A percentile compares a stretch with the other conserved stretches of the same genome.
Conservation (phyloP, 1,140 invertebrate species). For the Helicoverpa zea region DNA sequence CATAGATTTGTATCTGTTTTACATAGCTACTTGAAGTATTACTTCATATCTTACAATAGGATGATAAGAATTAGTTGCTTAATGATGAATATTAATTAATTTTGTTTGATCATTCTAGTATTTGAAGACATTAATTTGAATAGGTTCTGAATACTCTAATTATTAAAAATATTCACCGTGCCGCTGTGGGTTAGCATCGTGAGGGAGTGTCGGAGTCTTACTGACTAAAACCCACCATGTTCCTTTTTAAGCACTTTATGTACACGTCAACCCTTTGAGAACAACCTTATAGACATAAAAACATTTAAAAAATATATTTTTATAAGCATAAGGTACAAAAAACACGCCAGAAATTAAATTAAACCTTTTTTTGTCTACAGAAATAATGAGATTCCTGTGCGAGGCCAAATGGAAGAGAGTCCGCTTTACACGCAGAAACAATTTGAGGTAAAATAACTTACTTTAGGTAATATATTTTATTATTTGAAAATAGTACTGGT, state of each 20-base stretch:
- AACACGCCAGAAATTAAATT: slow-evolving; percentile 8
- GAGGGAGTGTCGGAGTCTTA: no score
- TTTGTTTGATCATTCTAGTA: background rate
- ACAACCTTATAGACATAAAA: background rate
- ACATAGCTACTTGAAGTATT: background rate
- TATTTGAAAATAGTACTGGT: background rate
- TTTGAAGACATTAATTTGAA: background rate
- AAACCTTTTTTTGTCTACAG: slow-evolving; percentile 63
- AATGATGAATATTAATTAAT: background rate
- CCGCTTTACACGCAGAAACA: slow-evolving; percentile 86
- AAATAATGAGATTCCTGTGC: slow-evolving; percentile 59
- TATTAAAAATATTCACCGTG: no score
- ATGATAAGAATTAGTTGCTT: background rate
- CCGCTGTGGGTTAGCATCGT: no score
- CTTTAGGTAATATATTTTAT: slow-evolving; percentile 22
- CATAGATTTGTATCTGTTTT: slow-evolving; percentile 13
- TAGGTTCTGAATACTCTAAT: no score
- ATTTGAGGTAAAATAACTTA: slow-evolving; percentile 77
- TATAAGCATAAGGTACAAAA: background rate
- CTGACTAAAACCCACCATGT: no score
- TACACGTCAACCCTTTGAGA: background rate
- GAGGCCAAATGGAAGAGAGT: slow-evolving; percentile 77
- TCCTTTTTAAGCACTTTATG: no score
- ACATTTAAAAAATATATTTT: background rate
- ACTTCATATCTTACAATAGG: slow-evolving; percentile 15